A percentile compares a stretch with the other conserved stretches of the same genome.
These are phyloP conservation scores for Phaenicophaeus curvirostris DNA, from an alignment of 2,797 vertebrate genomes.

Conservation along the genomic window DNA sequence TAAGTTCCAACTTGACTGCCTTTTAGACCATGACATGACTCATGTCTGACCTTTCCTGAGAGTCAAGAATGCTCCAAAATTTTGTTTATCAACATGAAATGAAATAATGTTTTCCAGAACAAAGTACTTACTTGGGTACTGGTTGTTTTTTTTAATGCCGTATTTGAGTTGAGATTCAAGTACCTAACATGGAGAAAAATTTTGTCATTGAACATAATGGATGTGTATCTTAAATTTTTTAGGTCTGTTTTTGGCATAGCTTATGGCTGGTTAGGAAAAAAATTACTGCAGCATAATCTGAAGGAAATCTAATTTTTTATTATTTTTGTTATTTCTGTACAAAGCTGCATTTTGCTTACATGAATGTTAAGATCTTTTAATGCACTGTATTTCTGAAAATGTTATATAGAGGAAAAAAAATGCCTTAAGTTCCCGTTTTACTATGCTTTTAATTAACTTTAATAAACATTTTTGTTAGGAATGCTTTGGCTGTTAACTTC, in stretches of 20 bases:
- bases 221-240: not conserved
- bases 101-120: not conserved
- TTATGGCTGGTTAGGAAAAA: not conserved
- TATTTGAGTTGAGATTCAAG: not conserved
- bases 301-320: not conserved
- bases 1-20: too few relatives aligned
- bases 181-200: not conserved
- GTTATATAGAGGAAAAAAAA: not conserved
- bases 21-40: not conserved
- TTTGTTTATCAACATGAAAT: not conserved
- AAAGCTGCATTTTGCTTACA: not conserved
- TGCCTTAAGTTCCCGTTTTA: not conserved
- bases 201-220: not conserved
- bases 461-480: not conserved
- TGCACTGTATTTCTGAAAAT: not conserved
- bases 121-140: not conserved
- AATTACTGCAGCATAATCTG: not conserved
- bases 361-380: not conserved
- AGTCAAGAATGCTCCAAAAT: not conserved
- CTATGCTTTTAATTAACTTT: not conserved
- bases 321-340: not conserved
- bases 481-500: not conserved
- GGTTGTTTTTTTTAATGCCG: not conserved
- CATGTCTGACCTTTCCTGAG: not conserved
- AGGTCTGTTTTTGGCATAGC: not conserved